Percentiles rank a stretch among this genome's conserved stretches.
These are phyloP conservation scores for Peromyscus aztecus DNA, from an alignment of 2,797 vertebrate species.

Conservation along the genomic window DNA sequence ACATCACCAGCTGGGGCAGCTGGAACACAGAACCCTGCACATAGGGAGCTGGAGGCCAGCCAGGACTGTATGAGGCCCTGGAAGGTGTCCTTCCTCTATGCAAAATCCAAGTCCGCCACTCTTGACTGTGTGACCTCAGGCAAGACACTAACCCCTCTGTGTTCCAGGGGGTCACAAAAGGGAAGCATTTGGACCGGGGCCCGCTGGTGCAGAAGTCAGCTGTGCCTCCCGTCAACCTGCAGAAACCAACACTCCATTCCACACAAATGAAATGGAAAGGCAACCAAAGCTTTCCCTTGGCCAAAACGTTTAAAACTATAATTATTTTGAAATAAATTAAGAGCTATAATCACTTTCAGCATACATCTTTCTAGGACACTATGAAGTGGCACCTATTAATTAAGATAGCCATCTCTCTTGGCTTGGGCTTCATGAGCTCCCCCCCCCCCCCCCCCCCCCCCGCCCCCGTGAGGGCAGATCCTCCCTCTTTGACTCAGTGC, in stretches of 20 bases:
- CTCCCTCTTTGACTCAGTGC: background rate
- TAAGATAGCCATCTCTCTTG: slow-evolving; percentile 26
- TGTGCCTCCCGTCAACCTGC: slow-evolving; percentile 3
- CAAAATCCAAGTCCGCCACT: background rate
- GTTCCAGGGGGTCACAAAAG: background rate
- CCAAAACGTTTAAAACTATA: slow-evolving; percentile 64
- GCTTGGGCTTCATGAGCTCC: slow-evolving; percentile 21
- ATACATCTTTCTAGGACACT: slow-evolving; percentile 52
- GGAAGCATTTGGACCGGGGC: background rate
- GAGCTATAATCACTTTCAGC: slow-evolving; percentile 57
- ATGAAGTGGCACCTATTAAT: slow-evolving; percentile 48
- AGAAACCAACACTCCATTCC: slow-evolving; percentile 53
- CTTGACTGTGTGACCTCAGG: background rate
- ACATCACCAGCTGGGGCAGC: background rate
- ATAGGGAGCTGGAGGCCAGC: background rate
- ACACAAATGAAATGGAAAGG: slow-evolving; percentile 43
- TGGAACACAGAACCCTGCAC: background rate
- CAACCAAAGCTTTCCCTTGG: slow-evolving; percentile 50
- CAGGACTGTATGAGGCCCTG: background rate
- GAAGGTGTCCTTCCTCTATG: background rate
- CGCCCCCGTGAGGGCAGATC: background rate
- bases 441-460: background rate
- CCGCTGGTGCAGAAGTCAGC: background rate
- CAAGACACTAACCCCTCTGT: slow-evolving; percentile 42
- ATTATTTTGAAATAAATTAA: slow-evolving; percentile 69